These are phyloP conservation scores for Agelas oroides DNA, from an alignment of 37 sponge, comb jelly and placozoan species.

Conservation along the genomic window DNA sequence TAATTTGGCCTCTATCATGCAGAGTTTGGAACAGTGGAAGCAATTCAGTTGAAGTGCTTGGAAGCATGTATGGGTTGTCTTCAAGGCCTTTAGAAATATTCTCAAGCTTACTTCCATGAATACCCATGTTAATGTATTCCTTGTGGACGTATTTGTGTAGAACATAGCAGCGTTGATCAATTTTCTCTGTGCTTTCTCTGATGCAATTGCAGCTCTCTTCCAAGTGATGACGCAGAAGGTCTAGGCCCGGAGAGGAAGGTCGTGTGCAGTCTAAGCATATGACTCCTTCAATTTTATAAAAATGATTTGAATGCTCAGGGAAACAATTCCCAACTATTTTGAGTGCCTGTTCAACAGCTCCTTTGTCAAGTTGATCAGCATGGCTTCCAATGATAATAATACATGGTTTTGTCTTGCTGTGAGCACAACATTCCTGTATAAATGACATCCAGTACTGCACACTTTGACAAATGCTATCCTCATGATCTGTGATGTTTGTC, in stretches of 20 bases:
- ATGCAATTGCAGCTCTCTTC: too few species aligned
- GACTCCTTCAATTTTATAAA: too few species aligned
- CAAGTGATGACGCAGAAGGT: too few species aligned
- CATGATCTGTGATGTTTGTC: conserved; percentile 26
- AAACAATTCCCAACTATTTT: not conserved
- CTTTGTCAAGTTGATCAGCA: conserved; percentile 1
- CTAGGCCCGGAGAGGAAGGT: too few species aligned
- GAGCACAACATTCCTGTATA: not conserved
- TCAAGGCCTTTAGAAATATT: not conserved
- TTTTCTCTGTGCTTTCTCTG: too few species aligned
- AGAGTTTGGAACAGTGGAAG: conserved; percentile 7
- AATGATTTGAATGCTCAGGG: not conserved
- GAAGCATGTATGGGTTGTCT: not conserved
- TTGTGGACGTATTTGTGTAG: too few species aligned
- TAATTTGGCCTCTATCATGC: not conserved
- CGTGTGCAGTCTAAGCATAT: too few species aligned
- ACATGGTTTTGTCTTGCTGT: not conserved
- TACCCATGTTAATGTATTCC: not conserved
- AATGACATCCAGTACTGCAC: conserved; percentile 35
- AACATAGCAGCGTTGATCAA: too few species aligned
- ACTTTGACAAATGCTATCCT: not conserved
- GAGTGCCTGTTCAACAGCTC: not conserved
- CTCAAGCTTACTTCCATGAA: not conserved
- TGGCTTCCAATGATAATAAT: conserved; percentile 33
- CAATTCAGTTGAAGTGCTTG: not conserved